Conservation (phyloP, 2,797 vertebrate genomes). For the Falco berigora region DNA sequence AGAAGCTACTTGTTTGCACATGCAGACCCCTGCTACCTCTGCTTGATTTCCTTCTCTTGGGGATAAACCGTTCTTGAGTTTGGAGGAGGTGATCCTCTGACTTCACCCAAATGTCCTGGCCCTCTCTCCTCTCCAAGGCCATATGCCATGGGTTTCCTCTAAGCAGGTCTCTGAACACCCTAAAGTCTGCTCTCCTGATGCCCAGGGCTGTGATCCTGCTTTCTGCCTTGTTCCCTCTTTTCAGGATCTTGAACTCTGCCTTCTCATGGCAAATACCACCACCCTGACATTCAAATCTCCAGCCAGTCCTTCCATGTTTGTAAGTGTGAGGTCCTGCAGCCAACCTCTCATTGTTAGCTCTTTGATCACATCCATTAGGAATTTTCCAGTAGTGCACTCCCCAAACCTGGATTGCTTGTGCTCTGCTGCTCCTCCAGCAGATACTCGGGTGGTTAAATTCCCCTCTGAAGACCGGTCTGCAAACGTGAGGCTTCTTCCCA, state of each 20-base stretch:
- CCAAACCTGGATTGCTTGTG: background rate
- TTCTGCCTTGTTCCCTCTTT: background rate
- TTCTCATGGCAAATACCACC: background rate
- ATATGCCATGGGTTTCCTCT: background rate
- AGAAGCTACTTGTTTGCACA: background rate
- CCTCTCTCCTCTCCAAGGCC: background rate
- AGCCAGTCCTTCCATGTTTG: background rate
- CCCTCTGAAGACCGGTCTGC: background rate
- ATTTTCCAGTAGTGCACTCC: background rate
- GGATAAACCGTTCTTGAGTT: background rate
- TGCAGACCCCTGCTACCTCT: background rate
- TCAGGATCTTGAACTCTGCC: background rate
- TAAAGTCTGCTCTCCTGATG: background rate
- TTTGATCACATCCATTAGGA: background rate
- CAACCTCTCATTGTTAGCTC: background rate
- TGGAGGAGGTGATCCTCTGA: background rate
- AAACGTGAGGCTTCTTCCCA: background rate
- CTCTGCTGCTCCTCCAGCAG: background rate
- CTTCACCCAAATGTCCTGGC: background rate
- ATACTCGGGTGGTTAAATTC: background rate
- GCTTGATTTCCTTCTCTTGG: background rate
- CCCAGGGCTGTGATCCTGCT: background rate
- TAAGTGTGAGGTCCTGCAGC: background rate
- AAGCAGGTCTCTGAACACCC: background rate
- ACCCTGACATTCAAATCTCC: background rate